Percentiles rank a stretch among this genome's conserved stretches.
Conservation (phyloP, 2,797 vertebrate genomes). For the Sebastes minor region DNA sequence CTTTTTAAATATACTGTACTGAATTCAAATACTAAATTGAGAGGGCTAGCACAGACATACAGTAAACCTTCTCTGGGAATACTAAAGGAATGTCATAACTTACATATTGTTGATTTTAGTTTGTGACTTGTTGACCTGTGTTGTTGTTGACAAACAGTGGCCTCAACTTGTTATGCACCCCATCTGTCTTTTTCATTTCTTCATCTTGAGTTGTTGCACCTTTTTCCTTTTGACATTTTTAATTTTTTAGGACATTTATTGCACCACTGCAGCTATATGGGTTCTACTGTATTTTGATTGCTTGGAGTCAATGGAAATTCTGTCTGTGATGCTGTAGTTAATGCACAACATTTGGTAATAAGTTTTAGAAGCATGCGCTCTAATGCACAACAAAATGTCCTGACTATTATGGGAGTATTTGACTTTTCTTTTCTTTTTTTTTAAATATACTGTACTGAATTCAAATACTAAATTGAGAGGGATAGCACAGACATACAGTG, state of each 20-base stretch:
- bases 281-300: neutral
- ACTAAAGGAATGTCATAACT: neutral
- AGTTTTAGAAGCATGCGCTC: neutral
- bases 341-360: neutral
- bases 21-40: neutral
- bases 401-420: neutral
- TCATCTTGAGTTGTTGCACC: neutral
- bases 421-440: neutral
- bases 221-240: neutral
- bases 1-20: neutral
- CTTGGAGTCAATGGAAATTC: neutral
- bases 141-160: constrained; percentile 46
- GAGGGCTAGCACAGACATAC: neutral
- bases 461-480: neutral
- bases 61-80: neutral
- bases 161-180: neutral
- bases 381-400: neutral
- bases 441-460: neutral
- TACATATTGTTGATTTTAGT: neutral
- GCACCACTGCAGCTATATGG: constrained; percentile 33
- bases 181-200: neutral
- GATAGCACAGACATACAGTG: neutral
- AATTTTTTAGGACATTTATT: neutral
- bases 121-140: constrained; percentile 19
- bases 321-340: neutral